Evolutionary conservation across 2,888 invertebrate genomes (phyloP), one percentile per base, ranked within the genome.

Genomic region (Drosophila cognata): DNA sequence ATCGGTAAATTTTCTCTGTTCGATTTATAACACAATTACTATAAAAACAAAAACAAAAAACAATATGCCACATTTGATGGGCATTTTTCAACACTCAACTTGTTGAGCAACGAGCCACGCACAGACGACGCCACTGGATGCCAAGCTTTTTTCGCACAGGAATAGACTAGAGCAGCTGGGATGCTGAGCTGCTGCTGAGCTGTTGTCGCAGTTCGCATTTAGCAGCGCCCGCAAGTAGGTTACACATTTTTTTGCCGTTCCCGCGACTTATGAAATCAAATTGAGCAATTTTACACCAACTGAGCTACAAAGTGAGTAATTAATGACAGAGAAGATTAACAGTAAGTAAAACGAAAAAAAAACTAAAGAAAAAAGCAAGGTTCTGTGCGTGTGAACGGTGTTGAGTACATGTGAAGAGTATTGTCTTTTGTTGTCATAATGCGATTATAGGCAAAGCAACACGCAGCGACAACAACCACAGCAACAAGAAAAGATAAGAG

Each of bases 151-250:
- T 75, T 84, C 63, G 48, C 71, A 69, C 52, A 75, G 67, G 52
- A 74, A 63, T 50, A 64, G 31, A 46, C 25, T 16, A n/a, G 48
- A 25, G 43, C 59, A 58, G 60, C 65, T 66, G 56, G 74, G 86
- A 88, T 77, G 88, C 79, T 85, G 83, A 71, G 68, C 57, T 72
- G 60, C 50, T 55, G 68, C 67, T 71, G 43, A 43, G 61, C 58
- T 71, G 51, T 35, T 63, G 64, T 33, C 74, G 62, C 87, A 88
- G 84, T 85, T 86, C 71, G 70, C 82, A 79, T 84, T 76, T 74
- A 52, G 66, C 77, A 84, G 89, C 84, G 89, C 80, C 82, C 75
- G 77, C 84, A 88, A 88, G 89, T 88, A 86, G 87, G 89, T 86
- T 88, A 85, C 79, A 86, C 59, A 85, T 83, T 85, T 85, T 87